These are phyloP conservation scores for Cheilosia vernalis DNA, from an alignment of 2,888 invertebrate species.

Conservation along the genomic window DNA sequence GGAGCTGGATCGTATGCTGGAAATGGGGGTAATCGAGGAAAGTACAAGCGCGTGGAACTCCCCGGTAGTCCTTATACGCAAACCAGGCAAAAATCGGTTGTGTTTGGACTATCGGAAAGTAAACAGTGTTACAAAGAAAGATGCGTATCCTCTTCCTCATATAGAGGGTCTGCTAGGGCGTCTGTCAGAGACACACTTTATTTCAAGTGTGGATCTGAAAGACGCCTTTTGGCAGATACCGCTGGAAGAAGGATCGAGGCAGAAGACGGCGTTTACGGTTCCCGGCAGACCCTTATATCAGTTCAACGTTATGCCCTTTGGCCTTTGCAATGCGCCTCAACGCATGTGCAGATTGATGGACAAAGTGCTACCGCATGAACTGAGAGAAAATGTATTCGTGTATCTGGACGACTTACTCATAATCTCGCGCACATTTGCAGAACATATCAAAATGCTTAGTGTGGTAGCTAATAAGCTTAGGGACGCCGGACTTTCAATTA, in stretches of 20 bases:
- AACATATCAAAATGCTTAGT: conserved; percentile 1
- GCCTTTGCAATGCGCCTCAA: conserved; percentile 7
- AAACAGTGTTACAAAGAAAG: conserved; percentile 21
- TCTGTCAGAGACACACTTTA: conserved; percentile 9
- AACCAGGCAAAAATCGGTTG: conserved; percentile 53
- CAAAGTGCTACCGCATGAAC: conserved; percentile 1
- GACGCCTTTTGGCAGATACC: conserved; percentile 57
- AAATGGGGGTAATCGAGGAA: conserved; percentile 52
- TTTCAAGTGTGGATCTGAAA: conserved; percentile 13
- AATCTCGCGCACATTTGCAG: conserved; percentile 2
- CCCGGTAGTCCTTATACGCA: conserved; percentile 44
- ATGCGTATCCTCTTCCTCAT: conserved; percentile 40
- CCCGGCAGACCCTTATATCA: conserved; percentile 50
- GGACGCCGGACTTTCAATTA: neutral
- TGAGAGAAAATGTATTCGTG: conserved; percentile 1
- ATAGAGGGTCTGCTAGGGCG: conserved; percentile 34
- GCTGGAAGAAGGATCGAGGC: conserved; percentile 1
- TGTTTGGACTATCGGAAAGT: conserved; percentile 49
- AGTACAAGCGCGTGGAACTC: conserved; percentile 51
- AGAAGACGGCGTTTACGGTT: conserved; percentile 49
- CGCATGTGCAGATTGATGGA: conserved; percentile 2
- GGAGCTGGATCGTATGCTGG: conserved; percentile 48
- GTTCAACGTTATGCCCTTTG: conserved; percentile 50
- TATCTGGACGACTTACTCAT: conserved; percentile 20
- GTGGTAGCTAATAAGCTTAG: neutral